These are phyloP conservation scores for Hylaea fasciaria DNA, from an alignment of 2,888 invertebrate genomes.

Conservation along the genomic window DNA sequence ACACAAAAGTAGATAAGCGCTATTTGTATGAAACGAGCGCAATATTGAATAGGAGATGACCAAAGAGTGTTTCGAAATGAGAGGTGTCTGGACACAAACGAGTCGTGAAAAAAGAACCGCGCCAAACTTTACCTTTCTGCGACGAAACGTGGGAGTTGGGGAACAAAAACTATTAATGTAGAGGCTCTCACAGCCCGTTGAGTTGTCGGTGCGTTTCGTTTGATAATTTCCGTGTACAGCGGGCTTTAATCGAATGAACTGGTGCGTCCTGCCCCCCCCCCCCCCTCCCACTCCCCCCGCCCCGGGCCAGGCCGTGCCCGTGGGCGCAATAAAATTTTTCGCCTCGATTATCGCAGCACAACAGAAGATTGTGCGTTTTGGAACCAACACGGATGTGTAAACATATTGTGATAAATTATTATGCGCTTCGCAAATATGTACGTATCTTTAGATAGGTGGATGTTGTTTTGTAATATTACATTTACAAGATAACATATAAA, in stretches of 20 bases:
- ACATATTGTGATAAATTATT: slow-evolving; percentile 32
- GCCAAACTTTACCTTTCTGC: slow-evolving; percentile 63
- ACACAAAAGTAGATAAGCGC: slow-evolving; percentile 41
- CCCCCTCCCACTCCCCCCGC: slow-evolving; percentile 20
- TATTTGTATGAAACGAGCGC: slow-evolving; percentile 56
- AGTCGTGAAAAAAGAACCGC: slow-evolving; percentile 56
- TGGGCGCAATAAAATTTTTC: slow-evolving; percentile 69
- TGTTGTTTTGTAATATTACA: too few relatives aligned
- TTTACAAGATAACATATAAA: too few relatives aligned
- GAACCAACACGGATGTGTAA: slow-evolving; percentile 46
- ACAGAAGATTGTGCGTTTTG: slow-evolving; percentile 55
- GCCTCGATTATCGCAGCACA: slow-evolving; percentile 64
- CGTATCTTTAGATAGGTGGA: too few relatives aligned
- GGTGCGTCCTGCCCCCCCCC: slow-evolving; percentile 47
- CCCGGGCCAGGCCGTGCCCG: slow-evolving; percentile 44
- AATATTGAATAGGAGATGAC: slow-evolving; percentile 50
- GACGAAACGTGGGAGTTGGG: slow-evolving; percentile 69
- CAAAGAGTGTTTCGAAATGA: slow-evolving; percentile 56
- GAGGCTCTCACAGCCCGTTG: slow-evolving; percentile 77
- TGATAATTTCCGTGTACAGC: slow-evolving; percentile 82
- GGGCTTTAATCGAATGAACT: slow-evolving; percentile 82
- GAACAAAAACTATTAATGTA: slow-evolving; percentile 82
- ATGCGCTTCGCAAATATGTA: neutral
- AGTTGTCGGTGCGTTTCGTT: slow-evolving; percentile 81
- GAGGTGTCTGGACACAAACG: slow-evolving; percentile 64